Base-by-base conservation (phyloP, 2,797 vertebrate species). In the Aphelocoma californica region DNA sequence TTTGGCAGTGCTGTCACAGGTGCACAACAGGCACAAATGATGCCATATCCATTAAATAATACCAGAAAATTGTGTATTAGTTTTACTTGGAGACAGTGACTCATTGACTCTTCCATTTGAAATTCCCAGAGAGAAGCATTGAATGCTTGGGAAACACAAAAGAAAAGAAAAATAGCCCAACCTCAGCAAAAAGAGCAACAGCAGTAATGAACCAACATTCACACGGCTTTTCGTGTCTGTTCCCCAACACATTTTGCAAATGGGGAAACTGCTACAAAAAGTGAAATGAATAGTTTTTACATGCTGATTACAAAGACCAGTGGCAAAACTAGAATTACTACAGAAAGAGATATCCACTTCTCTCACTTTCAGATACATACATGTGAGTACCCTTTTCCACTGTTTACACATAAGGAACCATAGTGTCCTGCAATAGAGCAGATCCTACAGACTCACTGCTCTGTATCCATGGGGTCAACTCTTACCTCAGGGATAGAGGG, bases 401-500 rank as follows among this genome's bases (percentile, higher is more conserved):
- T 32, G 5, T 54, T 47, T 34, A 20, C 28, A 45, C 10, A 12
- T 7, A 19, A 56, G 15, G 12, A 67, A 51, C 19, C 2, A 8
- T 0, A 29, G 3, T 32, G 51, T 54, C 10, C 58, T 48, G 9
- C 4, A 12, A 42, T 42, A 42, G 3, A 26, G 26, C 6, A 29
- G 57, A 51, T 57, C 15, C 25, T 84, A 45, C 40, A 56, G n/a
- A 14, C n/a, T 51, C 48, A 7, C 29, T 53, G 69, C 31, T 14
- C 4, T 51, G 14, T 31, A 4, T 15, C 2, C 4, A 31, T 2
- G 29, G 25, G 14, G 29, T 29, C 11, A 5, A 4, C 45, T 36
- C 62, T 71, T 56, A n/a, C 44, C 45, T 56, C 50, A 8, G 32
- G 40, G 18, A 8, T 0, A 48, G 6, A 1, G 0, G 10, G 4